Evolutionary conservation across 1,140 invertebrate species (phyloP).

Genomic region (Acyrthosiphon pisum): DNA sequence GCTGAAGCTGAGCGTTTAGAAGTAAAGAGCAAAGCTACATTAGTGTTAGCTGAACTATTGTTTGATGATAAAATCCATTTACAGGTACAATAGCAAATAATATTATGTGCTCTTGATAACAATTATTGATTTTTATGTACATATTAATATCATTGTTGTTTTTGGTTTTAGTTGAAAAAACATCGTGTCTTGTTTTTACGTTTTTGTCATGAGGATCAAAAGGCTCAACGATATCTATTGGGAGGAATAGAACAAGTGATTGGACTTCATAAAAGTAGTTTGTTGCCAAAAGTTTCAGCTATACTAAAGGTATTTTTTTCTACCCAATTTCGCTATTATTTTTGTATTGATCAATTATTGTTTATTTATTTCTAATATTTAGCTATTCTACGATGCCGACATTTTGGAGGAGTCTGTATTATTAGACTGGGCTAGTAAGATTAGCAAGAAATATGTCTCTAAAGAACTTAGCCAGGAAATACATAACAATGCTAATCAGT

Average conservation of each 20-base stretch:
- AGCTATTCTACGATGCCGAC: constrained; percentile 92
- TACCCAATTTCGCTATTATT: neutral
- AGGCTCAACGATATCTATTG: constrained; percentile 94
- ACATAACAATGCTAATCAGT: constrained; percentile 88
- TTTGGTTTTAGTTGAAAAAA: constrained; percentile 64
- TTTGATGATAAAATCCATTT: constrained; percentile 84
- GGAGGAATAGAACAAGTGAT: constrained; percentile 95
- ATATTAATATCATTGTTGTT: neutral
- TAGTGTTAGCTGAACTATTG: constrained; percentile 91
- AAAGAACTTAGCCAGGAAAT: constrained; percentile 93
- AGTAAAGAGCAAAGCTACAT: constrained; percentile 90
- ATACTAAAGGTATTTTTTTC: constrained; percentile 77
- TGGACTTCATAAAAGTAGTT: constrained; percentile 77
- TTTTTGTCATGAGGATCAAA: constrained; percentile 87
- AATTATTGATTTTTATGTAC: neutral
- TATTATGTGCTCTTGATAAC: neutral
- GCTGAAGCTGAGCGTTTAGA: constrained; percentile 95
- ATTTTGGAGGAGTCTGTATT: constrained; percentile 93
- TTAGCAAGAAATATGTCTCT: constrained; percentile 90
- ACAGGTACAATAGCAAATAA: constrained; percentile 71
- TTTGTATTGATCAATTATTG: neutral
- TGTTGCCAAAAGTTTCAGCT: constrained; percentile 87
- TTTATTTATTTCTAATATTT: constrained; percentile 46
- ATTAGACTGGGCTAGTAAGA: constrained; percentile 94
- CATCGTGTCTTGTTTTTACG: constrained; percentile 78